Base-by-base conservation (phyloP, 2,888 invertebrate genomes). In the Andrena chrysosceles region DNA sequence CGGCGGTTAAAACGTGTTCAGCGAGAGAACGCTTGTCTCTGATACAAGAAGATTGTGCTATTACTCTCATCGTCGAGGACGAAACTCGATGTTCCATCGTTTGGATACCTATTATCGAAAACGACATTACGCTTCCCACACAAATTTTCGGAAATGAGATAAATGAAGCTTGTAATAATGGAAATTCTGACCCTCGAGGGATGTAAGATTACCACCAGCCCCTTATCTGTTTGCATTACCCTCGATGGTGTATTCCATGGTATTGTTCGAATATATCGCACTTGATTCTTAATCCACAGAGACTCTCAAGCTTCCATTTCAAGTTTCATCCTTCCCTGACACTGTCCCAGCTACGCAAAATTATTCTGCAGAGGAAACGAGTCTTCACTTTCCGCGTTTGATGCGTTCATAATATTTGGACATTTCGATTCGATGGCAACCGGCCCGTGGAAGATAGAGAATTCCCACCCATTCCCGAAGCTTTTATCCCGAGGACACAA, bases 401-500 rank as follows among this genome's bases (percentile, higher is more conserved):
- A 56, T 10, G 26, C 56, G 56, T 8, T 56, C 56, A 48, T 5
- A 23, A 81, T 78, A 77, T 62, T 60, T 60, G 60, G 56, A 31
- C 49, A 52, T 33, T 74, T 49, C 10, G 48, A 52, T 79, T 82
- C 52, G 35, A 79, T 48, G 63, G 54, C 23, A 68, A 69, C 10
- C 59, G 35, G 33, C 31, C 42, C 52, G 23, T 35, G 42, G 52
- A 70, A 73, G 68, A 62, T 49, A 59, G 63, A 75, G 54, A 70
- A 72, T 82, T 86, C 75, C 79, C 81, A 35, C 68, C 64, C 62
- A 72, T 23, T 64, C 68, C 69, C 70, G 73, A 71, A 77, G 82
- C 82, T 86, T 42, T 88, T 76, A 75, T 85, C 83, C 85, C 77
- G 77, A 72, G 87, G 89, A 91, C 89, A 90, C 89, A 91, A 92